phyloP scores from a whole-genome alignment of 2,113 vertebrate genomes.

The Saccopteryx bilineata region DNA sequence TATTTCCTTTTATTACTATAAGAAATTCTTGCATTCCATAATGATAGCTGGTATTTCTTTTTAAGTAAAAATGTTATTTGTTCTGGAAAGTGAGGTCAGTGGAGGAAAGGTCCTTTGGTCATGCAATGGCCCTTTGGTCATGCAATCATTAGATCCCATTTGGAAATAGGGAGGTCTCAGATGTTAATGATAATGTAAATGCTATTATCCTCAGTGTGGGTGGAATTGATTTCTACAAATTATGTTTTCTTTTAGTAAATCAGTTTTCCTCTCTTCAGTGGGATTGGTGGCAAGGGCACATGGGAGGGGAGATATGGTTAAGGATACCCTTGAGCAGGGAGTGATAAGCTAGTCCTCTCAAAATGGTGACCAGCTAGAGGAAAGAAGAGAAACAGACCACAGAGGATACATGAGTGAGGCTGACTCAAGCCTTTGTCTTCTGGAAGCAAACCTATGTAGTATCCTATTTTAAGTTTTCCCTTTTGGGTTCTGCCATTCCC shows the following conservation, averaged over 20 bases:
- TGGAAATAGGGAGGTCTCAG: not conserved
- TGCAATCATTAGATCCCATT: not conserved
- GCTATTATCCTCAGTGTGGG: not conserved
- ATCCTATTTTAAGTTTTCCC: not conserved
- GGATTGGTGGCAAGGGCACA: not conserved
- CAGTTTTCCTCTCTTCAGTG: not conserved
- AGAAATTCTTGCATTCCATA: not conserved
- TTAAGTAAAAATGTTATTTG: not conserved
- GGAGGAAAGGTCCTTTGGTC: not conserved
- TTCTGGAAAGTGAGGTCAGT: not conserved
- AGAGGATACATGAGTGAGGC: not conserved
- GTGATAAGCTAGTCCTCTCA: not conserved
- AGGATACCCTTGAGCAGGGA: not conserved
- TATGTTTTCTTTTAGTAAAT: constrained; percentile 31
- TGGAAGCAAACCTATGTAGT: not conserved
- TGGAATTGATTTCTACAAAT: constrained; percentile 48
- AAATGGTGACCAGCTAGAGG: not conserved
- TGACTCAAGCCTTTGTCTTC: not conserved
- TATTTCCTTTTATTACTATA: constrained; percentile 2
- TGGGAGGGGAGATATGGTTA: not conserved
- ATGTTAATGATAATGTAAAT: not conserved
- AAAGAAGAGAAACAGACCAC: not conserved
- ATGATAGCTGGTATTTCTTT: not conserved
- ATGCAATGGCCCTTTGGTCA: not conserved
- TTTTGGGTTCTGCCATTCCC: not conserved